These are phyloP conservation scores for Grammomys dolichurus DNA, from an alignment of 2,113 vertebrate species.

Conservation along the genomic window DNA sequence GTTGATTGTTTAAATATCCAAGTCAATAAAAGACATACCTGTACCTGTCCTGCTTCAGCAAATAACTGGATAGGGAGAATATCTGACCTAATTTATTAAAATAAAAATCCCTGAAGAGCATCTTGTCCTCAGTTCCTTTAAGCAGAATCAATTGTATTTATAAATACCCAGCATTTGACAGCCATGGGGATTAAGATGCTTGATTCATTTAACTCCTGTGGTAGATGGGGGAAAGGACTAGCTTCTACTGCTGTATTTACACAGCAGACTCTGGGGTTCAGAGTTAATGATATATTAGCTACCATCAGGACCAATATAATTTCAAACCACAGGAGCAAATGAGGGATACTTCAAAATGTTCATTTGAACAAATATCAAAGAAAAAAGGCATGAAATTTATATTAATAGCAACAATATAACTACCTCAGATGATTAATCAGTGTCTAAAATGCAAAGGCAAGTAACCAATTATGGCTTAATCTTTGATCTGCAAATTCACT, in stretches of 20 bases:
- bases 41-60: neutral
- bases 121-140: neutral
- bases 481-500: constrained; percentile 68
- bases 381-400: neutral
- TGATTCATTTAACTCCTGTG: neutral
- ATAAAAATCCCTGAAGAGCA: neutral
- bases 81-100: neutral
- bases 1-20: neutral
- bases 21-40: neutral
- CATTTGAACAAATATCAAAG: constrained; percentile 48
- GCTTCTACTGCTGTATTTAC: neutral
- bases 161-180: neutral
- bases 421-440: constrained; percentile 43
- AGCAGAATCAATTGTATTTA: neutral
- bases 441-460: constrained; percentile 61
- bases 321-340: neutral
- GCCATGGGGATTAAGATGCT: neutral
- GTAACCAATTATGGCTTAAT: constrained; percentile 56
- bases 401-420: constrained; percentile 36
- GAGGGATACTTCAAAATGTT: neutral
- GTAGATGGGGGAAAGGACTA: neutral
- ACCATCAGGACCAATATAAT: neutral
- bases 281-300: neutral
- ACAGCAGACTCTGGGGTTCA: neutral
- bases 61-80: neutral